These are phyloP conservation scores for rat (Rattus norvegicus) DNA, from an alignment of 2,113 vertebrate species.

Conservation along the genomic window GRCr8 NC_086022.1:33959001-33959500, in stretches of 20 bases:
- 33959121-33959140: too few species aligned
- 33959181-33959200: background rate
- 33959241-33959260: background rate
- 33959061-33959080: background rate
- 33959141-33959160: background rate
- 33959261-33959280: background rate
- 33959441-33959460: background rate
- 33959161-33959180: background rate
- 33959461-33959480: background rate
- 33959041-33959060: background rate
- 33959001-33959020: background rate
- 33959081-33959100: background rate
- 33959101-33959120: background rate
- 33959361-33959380: constrained; percentile 18
- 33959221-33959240: background rate
- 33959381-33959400: background rate
- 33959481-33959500: background rate
- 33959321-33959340: background rate
- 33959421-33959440: background rate
- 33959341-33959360: constrained; percentile 29
- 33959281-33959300: background rate
- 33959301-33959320: background rate
- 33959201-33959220: background rate
- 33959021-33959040: background rate
- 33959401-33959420: background rate